Conservation (phyloP, 2,113 vertebrate genomes). For the Catharus minimus region DNA sequence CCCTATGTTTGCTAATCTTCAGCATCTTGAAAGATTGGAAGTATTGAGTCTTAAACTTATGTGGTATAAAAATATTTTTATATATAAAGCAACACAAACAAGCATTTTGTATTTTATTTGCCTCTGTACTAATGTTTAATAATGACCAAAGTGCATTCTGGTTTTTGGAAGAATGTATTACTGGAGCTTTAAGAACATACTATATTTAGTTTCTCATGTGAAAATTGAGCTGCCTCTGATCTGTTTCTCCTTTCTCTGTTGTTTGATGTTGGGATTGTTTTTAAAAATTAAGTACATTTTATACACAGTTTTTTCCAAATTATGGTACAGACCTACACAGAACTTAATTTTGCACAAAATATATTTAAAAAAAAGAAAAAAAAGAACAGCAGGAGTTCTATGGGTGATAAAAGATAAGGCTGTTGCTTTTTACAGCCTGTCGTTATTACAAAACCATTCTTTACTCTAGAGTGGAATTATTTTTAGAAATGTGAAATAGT, state of each 20-base stretch:
- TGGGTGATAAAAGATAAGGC: slow-evolving; percentile 64
- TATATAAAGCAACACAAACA: slow-evolving; percentile 68
- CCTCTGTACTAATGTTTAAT: slow-evolving; percentile 76
- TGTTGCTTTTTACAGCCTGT: slow-evolving; percentile 46
- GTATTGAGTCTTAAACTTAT: slow-evolving; percentile 52
- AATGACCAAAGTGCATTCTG: slow-evolving; percentile 95
- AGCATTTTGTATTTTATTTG: slow-evolving; percentile 74
- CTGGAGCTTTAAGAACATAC: slow-evolving; percentile 82
- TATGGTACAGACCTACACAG: slow-evolving; percentile 76
- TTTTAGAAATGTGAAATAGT: slow-evolving; percentile 54
- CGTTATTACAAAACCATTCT: slow-evolving; percentile 41
- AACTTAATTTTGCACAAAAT: slow-evolving; percentile 83
- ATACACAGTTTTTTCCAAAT: slow-evolving; percentile 72
- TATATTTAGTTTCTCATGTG: slow-evolving; percentile 76
- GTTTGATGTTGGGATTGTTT: slow-evolving; percentile 75
- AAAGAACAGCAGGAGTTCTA: slow-evolving; percentile 66
- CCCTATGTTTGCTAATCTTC: slow-evolving; percentile 33
- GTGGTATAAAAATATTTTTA: slow-evolving; percentile 71
- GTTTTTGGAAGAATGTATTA: slow-evolving; percentile 84
- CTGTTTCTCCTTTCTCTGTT: slow-evolving; percentile 71
- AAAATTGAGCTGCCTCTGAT: slow-evolving; percentile 71
- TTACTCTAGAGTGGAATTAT: slow-evolving; percentile 64
- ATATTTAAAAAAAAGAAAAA: slow-evolving; percentile 73
- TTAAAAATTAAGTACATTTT: slow-evolving; percentile 77
- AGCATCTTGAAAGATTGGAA: slow-evolving; percentile 15